Conservation (phyloP, 2,888 invertebrate genomes). For the Cantharis rufa region DNA sequence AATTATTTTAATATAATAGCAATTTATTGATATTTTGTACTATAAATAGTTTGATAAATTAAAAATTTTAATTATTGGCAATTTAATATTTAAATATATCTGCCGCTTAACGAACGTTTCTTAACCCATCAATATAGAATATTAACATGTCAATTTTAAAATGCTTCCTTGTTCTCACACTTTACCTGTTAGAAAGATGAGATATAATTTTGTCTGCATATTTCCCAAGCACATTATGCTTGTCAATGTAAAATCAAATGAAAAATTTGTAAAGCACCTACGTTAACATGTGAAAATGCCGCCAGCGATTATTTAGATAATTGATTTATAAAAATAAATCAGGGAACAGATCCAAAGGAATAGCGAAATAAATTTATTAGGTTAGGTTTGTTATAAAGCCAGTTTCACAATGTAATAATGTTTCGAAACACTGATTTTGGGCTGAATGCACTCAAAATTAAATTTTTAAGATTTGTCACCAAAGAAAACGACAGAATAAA, state of each 20-base stretch:
- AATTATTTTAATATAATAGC: not conserved
- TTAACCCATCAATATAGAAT: conserved; percentile 25
- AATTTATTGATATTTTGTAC: not conserved
- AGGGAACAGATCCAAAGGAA: not conserved
- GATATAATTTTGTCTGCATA: conserved; percentile 17
- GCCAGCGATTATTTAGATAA: not conserved
- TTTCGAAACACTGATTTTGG: too few relatives aligned
- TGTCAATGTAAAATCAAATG: conserved; percentile 10
- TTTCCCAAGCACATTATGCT: conserved; percentile 21
- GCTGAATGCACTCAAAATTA: too few relatives aligned
- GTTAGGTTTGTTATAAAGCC: too few relatives aligned
- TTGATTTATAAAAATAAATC: not conserved
- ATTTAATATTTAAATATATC: not conserved
- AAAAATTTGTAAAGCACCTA: conserved; percentile 9
- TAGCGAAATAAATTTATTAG: too few relatives aligned
- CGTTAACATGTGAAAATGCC: not conserved
- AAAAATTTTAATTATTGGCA: not conserved
- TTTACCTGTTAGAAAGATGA: conserved; percentile 17
- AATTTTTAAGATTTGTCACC: too few relatives aligned
- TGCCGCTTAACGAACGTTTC: conserved; percentile 2
- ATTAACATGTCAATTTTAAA: conserved; percentile 30
- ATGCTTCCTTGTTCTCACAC: conserved; percentile 41
- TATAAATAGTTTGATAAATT: not conserved
- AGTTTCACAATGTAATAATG: too few relatives aligned
- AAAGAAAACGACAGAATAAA: too few relatives aligned